These are phyloP conservation scores for Phalacrocorax aristotelis DNA, from an alignment of 2,113 vertebrate species.

Conservation along the genomic window DNA sequence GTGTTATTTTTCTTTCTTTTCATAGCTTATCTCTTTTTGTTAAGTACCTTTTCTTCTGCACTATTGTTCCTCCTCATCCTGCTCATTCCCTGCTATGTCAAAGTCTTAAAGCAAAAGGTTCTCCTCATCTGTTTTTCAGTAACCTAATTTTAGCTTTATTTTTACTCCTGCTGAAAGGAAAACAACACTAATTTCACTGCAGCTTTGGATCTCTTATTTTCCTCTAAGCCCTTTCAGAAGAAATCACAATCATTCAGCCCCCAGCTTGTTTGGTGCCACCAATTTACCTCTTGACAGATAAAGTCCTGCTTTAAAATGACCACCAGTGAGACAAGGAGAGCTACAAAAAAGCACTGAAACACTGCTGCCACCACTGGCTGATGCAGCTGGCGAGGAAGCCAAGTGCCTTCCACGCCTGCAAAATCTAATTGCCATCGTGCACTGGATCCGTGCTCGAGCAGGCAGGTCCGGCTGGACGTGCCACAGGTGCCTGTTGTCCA, in stretches of 20 bases:
- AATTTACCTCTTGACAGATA: not conserved
- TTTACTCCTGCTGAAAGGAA: not conserved
- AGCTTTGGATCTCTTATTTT: not conserved
- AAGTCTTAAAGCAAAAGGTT: not conserved
- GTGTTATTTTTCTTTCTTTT: not conserved
- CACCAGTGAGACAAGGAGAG: not conserved
- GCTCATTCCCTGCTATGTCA: not conserved
- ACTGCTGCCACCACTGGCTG: not conserved
- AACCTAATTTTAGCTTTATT: not conserved
- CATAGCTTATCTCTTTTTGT: not conserved
- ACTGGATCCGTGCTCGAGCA: fast-evolving
- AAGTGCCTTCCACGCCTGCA: not conserved
- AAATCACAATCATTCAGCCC: not conserved
- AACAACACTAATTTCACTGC: not conserved
- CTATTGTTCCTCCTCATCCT: not conserved
- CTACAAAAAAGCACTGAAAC: not conserved
- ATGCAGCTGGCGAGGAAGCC: not conserved
- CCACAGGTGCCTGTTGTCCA: fast-evolving
- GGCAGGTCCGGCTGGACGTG: not conserved
- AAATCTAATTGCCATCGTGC: not conserved
- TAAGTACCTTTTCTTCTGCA: not conserved
- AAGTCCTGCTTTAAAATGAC: not conserved
- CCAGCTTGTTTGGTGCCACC: not conserved
- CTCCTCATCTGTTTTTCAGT: not conserved
- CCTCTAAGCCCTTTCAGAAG: not conserved